Conservation (phyloP, 2,888 invertebrate species). For the Nematopogon swammerdamellus region DNA sequence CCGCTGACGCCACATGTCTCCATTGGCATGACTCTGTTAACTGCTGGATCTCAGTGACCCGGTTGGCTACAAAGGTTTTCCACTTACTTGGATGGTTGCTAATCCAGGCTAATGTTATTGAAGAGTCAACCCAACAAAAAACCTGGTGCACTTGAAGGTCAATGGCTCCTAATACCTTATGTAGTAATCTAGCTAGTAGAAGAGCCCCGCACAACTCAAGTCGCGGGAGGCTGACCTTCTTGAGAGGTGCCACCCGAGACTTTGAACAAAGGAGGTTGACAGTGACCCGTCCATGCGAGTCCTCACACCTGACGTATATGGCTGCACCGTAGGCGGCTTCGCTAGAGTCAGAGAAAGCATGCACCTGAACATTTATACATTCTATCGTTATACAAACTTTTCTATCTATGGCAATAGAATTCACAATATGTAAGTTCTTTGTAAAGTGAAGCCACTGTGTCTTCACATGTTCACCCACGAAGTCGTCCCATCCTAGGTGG, state of each 20-base stretch:
- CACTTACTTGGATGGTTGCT: conserved; percentile 9
- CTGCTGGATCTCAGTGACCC: conserved; percentile 6
- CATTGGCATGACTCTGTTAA: conserved; percentile 6
- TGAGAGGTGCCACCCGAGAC: background rate
- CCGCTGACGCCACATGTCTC: conserved; percentile 9
- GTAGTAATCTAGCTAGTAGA: conserved; percentile 1
- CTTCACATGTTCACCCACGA: too few relatives aligned
- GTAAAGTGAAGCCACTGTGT: too few relatives aligned
- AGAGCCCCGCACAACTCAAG: too few relatives aligned
- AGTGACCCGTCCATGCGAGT: too few relatives aligned
- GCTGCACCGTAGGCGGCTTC: background rate
- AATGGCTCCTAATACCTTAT: background rate
- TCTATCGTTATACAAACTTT: too few relatives aligned
- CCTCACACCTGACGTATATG: background rate
- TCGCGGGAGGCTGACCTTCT: conserved; percentile 3
- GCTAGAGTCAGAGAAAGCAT: background rate
- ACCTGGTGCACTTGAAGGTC: background rate
- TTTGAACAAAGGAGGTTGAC: background rate
- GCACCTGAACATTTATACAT: background rate
- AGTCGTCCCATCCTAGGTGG: too few relatives aligned
- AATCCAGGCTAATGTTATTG: conserved; percentile 12
- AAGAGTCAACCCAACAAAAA: conserved; percentile 12
- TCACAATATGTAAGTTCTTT: too few relatives aligned
- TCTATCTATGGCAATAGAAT: too few relatives aligned
- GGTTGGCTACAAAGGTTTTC: conserved; percentile 13